A percentile compares a stretch with the other conserved stretches of the same genome.
phyloP scores from a whole-genome alignment of 2,888 invertebrate genomes.

The Microchrysa polita region DNA sequence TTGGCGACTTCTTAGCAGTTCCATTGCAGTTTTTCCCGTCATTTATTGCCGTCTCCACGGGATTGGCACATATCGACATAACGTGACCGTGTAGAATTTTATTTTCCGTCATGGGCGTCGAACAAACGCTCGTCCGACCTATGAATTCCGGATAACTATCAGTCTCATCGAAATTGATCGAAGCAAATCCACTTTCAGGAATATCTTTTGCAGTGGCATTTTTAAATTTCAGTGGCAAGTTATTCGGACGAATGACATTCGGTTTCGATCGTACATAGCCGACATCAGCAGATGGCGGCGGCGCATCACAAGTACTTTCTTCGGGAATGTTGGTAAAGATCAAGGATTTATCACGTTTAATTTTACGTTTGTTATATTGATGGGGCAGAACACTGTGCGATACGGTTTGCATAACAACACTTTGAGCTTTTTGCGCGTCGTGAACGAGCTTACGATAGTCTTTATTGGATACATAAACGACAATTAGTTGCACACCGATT shows the following conservation, averaged over 20 bases:
- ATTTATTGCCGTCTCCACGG: constrained; percentile 61
- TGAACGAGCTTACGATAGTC: constrained; percentile 69
- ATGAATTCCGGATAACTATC: constrained; percentile 70
- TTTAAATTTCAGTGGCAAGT: constrained; percentile 70
- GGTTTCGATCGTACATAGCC: constrained; percentile 53
- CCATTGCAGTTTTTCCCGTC: constrained; percentile 50
- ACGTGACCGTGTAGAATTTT: constrained; percentile 78
- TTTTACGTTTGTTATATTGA: constrained; percentile 63
- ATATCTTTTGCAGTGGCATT: constrained; percentile 61
- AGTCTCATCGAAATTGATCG: constrained; percentile 67
- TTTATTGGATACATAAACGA: constrained; percentile 76
- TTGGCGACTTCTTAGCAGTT: constrained; percentile 46
- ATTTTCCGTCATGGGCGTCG: constrained; percentile 81
- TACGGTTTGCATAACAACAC: constrained; percentile 59
- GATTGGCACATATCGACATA: constrained; percentile 77
- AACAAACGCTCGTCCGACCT: constrained; percentile 79
- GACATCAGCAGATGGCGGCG: constrained; percentile 48
- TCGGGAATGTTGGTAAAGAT: constrained; percentile 87
- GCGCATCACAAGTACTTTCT: constrained; percentile 67
- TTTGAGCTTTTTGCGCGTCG: constrained; percentile 64
- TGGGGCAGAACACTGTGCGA: constrained; percentile 55
- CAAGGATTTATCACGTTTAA: constrained; percentile 82
- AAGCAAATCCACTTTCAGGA: constrained; percentile 62
- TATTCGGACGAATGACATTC: constrained; percentile 65
- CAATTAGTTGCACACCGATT: constrained; percentile 80